Percentiles rank a stretch among this genome's conserved stretches.
Conservation (phyloP, 2,888 invertebrate species). For the Lepas anatifera region DNA sequence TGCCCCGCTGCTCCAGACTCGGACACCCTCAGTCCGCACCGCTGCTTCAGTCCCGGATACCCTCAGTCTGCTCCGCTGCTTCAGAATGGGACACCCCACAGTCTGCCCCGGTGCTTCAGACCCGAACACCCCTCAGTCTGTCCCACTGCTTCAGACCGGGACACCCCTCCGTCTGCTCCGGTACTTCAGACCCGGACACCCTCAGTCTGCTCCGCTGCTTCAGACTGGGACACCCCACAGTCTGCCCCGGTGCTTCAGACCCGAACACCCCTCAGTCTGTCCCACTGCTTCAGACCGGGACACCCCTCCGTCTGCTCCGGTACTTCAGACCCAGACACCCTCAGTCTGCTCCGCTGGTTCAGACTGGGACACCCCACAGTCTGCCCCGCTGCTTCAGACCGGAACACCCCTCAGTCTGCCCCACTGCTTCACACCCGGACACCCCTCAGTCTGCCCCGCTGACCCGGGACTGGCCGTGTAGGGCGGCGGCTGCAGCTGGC, state of each 20-base stretch:
- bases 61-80: too few species aligned
- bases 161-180: too few species aligned
- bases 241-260: too few species aligned
- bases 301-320: background rate
- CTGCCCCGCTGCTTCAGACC: too few species aligned
- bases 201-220: background rate
- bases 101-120: background rate
- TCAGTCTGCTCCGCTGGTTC: background rate
- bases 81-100: background rate
- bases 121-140: background rate
- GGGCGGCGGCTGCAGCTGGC: background rate
- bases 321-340: background rate
- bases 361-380: background rate
- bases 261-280: too few species aligned
- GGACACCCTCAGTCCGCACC: background rate
- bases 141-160: too few species aligned
- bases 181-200: background rate
- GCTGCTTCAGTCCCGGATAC: background rate
- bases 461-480: background rate
- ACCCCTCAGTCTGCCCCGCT: background rate
- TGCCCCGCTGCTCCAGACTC: background rate
- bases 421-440: background rate
- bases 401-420: background rate
- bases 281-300: too few species aligned
- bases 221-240: too few species aligned